A percentile compares a stretch with the other conserved stretches of the same genome.
phyloP scores from a whole-genome alignment of 2,888 invertebrate genomes.

The Holacanthella duospinosa region DNA sequence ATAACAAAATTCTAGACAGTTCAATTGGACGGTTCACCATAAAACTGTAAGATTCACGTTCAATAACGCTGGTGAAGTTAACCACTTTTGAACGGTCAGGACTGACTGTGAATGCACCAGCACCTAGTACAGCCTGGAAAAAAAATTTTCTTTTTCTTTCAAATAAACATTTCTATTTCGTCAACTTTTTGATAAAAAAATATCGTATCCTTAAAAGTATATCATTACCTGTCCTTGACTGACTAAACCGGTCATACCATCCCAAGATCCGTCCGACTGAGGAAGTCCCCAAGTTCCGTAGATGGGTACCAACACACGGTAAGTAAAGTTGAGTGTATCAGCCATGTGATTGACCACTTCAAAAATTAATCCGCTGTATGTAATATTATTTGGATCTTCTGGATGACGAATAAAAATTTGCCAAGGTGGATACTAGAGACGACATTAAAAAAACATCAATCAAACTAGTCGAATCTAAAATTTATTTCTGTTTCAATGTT shows the following conservation, averaged over 20 bases:
- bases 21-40: constrained; percentile 67
- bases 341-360: constrained; percentile 68
- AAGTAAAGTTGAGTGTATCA: constrained; percentile 69
- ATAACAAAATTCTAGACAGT: constrained; percentile 68
- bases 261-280: constrained; percentile 39
- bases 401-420: constrained; percentile 55
- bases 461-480: constrained; percentile 5
- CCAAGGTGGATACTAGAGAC: constrained; percentile 75
- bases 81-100: constrained; percentile 47
- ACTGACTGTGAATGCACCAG: constrained; percentile 50
- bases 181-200: neutral
- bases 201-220: neutral
- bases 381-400: constrained; percentile 46
- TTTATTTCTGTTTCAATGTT: neutral
- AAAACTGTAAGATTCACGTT: constrained; percentile 67
- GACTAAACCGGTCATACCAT: constrained; percentile 47
- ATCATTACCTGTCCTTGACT: constrained; percentile 43
- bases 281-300: constrained; percentile 38
- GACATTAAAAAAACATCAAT: neutral
- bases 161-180: too few species aligned
- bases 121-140: constrained; percentile 47
- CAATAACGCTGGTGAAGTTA: constrained; percentile 69
- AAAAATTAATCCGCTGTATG: constrained; percentile 62
- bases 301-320: constrained; percentile 39
- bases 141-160: too few species aligned